Base-by-base conservation (phyloP, 2,113 vertebrate species). In the Peromyscus maniculatus region DNA sequence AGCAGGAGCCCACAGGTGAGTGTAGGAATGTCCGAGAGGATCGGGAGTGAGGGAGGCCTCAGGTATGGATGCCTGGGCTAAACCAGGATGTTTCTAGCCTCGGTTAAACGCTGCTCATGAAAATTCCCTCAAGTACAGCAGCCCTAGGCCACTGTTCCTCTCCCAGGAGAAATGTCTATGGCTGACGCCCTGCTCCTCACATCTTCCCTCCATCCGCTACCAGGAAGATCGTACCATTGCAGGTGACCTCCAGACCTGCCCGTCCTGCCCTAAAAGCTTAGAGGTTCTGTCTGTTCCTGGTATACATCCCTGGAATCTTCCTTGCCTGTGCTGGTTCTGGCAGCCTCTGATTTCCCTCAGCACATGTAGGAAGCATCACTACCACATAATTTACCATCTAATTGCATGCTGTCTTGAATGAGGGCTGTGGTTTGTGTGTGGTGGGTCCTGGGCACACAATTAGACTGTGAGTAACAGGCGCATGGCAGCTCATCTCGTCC, bases 391-490 rank as follows among this genome's bases (percentile, higher is more conserved):
- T 95, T 91, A 52, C 96, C 88, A 11, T 71, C 95, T 94, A 92
- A 97, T 95, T 92, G 94, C 91, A 88, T 84, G 88, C 91, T 95
- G 89, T 91, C 96, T 67, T 87, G 82, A 94, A 11, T 39, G 93
- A 96, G 86, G 89, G 59, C 93, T 96, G 96, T 89, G 95, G 97
- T 62, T 96, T 84, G 4, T 55, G 88, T 57, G 87, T 10, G 93
- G 62, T 90, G 95, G 83, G 89, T 75, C 90, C 39, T 64, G 55
- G 93, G 69, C 79, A 84, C 93, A 88, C 74, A 93, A 22, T 91
- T 69, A 83, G 69, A 83, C 95, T 88, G 57, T 91, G 83, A 93
- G 62, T 75, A 79, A 93, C 66, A 78, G 39, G 17, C 67, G n/a
- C 39, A 33, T 16, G n/a, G 93, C 69, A 59, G 57, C 79, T 52